phyloP scores from a whole-genome alignment of 2,888 invertebrate species.

The Volucella bombylans region DNA sequence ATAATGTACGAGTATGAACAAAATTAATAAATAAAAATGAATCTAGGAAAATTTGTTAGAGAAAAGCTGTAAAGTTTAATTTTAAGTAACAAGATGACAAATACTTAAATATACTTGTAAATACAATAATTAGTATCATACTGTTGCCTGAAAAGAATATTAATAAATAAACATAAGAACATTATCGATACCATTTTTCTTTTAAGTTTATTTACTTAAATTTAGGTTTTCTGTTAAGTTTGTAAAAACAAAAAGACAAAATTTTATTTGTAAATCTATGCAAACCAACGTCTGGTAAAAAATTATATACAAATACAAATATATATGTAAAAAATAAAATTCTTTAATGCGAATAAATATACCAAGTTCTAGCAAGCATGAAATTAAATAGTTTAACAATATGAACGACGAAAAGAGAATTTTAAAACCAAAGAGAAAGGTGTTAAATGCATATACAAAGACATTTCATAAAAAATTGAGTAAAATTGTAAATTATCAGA shows the following conservation, averaged over 20 bases:
- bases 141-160: constrained; percentile 66
- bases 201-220: constrained; percentile 12
- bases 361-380: constrained; percentile 30
- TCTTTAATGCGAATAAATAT: constrained; percentile 13
- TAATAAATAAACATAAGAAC: constrained; percentile 30
- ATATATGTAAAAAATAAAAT: constrained; percentile 39
- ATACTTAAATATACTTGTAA: constrained; percentile 66
- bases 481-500: constrained; percentile 62
- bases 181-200: constrained; percentile 16
- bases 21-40: constrained; percentile 1
- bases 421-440: background rate
- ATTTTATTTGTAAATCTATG: constrained; percentile 21
- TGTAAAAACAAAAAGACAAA: constrained; percentile 54
- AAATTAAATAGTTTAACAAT: constrained; percentile 37
- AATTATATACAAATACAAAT: constrained; percentile 41
- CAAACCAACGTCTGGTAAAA: constrained; percentile 23
- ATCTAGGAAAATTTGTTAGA: constrained; percentile 37
- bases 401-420: constrained; percentile 16
- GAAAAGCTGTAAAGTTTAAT: constrained; percentile 56
- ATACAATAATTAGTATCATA: constrained; percentile 60
- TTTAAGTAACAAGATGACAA: constrained; percentile 62
- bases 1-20: background rate
- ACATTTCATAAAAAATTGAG: constrained; percentile 36
- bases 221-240: constrained; percentile 38
- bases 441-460: constrained; percentile 51